Base-by-base conservation (phyloP, 2,888 invertebrate genomes). In the Heliconius charithonia region DNA sequence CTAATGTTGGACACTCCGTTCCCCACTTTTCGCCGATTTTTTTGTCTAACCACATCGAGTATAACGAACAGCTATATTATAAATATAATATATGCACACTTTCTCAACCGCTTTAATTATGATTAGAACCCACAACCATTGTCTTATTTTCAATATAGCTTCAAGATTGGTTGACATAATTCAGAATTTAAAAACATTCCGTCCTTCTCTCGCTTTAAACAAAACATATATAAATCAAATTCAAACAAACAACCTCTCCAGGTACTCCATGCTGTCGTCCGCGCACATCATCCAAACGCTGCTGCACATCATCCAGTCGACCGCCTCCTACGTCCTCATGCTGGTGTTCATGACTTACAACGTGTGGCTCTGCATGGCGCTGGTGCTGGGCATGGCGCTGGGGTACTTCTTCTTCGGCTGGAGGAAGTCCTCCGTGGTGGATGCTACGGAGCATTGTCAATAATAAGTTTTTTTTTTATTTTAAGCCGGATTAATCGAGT, bases 271-370 rank as follows among this genome's bases (percentile, higher is more conserved):
- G 97, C 90, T 97, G 82, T 98, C 98, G 72, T 89, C 95, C 84
- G 97, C 97, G 88, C 99, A 99, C 93, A 92, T 96, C 77, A 95
- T 97, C 83, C 99, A 99, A 92, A 98, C 99, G 22, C 88, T 97
- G 71, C 96, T 99, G 16, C 98, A 99, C 92, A 96, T 98, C 84
- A 86, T 99, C 7, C 99, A 99, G 92, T 97, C 99, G 84, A 96
- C 98, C 19, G 93, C 98, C 77, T 98, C 98, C 78, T 99, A 99
- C 94, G 96, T 98, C 86, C 96, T 99, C 56, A 99, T 99, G 99
- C 93, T 99, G 93, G 97, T 99, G 85, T 99, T 99, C 94, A 99
- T 99, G 99, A 99, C 99, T 0, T 99, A 98, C 96, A 99, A 99
- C 91, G 97, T 97, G 63, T 99, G 98, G 98, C 96, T 99, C 77